Evolutionary conservation across 2,113 vertebrate species (phyloP).

Genomic region (Phodopus roborovskii): DNA sequence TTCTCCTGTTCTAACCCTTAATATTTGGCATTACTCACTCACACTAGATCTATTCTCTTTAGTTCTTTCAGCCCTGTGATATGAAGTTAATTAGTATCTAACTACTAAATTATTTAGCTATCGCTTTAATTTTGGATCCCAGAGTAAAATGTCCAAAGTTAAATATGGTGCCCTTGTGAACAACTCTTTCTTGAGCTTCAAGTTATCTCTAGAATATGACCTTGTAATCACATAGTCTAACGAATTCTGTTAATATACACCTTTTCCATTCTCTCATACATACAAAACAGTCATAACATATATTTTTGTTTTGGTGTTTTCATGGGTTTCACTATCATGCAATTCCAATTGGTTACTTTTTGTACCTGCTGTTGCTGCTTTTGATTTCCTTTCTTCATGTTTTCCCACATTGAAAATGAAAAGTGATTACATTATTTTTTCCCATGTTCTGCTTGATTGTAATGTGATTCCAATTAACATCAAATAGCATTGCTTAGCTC

Average conservation of each 20-base stretch:
- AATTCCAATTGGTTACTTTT: not conserved
- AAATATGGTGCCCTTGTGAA: too few species aligned
- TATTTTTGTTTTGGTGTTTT: not conserved
- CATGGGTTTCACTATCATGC: not conserved
- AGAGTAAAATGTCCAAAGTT: not conserved
- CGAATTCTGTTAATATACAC: not conserved
- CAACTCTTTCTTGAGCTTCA: not conserved
- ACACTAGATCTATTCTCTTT: not conserved
- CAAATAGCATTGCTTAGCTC: not conserved
- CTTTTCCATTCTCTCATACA: not conserved
- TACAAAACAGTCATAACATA: not conserved
- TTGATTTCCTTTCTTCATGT: not conserved
- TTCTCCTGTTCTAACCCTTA: not conserved
- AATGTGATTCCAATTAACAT: not conserved
- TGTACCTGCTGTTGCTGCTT: not conserved
- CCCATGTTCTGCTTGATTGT: not conserved
- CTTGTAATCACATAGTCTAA: not conserved
- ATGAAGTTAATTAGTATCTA: not conserved
- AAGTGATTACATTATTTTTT: not conserved
- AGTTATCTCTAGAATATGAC: not conserved
- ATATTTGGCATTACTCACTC: too few species aligned
- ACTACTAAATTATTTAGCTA: not conserved
- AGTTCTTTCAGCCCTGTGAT: too few species aligned
- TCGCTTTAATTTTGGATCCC: too few species aligned
- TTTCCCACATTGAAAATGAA: not conserved